phyloP scores from a whole-genome alignment of 2,888 invertebrate genomes.

The Beris chalybata region DNA sequence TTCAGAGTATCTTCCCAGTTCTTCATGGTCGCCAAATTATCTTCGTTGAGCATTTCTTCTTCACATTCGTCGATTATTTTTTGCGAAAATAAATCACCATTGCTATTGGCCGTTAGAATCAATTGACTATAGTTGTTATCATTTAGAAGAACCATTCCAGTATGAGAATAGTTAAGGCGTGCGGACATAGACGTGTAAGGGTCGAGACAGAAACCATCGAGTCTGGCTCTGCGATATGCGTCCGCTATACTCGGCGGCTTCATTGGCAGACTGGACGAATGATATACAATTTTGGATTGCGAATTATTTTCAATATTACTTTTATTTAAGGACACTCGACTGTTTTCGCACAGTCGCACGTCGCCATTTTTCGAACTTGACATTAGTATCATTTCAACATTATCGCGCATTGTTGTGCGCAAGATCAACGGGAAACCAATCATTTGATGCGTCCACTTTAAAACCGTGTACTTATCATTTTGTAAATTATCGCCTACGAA shows the following conservation, averaged over 20 bases:
- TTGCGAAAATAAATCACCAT: slow-evolving; percentile 47
- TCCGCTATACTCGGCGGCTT: slow-evolving; percentile 46
- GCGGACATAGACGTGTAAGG: slow-evolving; percentile 44
- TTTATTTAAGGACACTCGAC: slow-evolving; percentile 34
- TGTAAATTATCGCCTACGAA: slow-evolving; percentile 42
- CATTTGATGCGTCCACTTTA: slow-evolving; percentile 52
- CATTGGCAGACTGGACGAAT: slow-evolving; percentile 46
- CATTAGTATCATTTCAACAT: slow-evolving; percentile 47
- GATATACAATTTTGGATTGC: slow-evolving; percentile 36
- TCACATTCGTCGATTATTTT: slow-evolving; percentile 9
- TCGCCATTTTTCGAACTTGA: slow-evolving; percentile 46
- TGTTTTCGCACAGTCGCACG: slow-evolving; percentile 47
- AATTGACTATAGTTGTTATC: slow-evolving; percentile 38
- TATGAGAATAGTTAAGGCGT: slow-evolving; percentile 47
- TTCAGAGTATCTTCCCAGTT: slow-evolving; percentile 22
- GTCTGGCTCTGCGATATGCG: slow-evolving; percentile 43
- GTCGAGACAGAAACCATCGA: slow-evolving; percentile 43
- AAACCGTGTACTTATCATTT: slow-evolving; percentile 38
- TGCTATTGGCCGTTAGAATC: slow-evolving; percentile 47
- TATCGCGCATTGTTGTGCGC: slow-evolving; percentile 41
- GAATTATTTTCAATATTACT: slow-evolving; percentile 21
- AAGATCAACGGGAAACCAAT: slow-evolving; percentile 47
- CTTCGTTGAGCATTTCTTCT: slow-evolving; percentile 11
- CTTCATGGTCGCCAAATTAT: slow-evolving; percentile 13
- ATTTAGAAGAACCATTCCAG: slow-evolving; percentile 47